A percentile compares a stretch with the other conserved stretches of the same genome.
These are phyloP conservation scores for Pituophis catenifer DNA, from an alignment of 2,113 vertebrate species.

Conservation along the genomic window DNA sequence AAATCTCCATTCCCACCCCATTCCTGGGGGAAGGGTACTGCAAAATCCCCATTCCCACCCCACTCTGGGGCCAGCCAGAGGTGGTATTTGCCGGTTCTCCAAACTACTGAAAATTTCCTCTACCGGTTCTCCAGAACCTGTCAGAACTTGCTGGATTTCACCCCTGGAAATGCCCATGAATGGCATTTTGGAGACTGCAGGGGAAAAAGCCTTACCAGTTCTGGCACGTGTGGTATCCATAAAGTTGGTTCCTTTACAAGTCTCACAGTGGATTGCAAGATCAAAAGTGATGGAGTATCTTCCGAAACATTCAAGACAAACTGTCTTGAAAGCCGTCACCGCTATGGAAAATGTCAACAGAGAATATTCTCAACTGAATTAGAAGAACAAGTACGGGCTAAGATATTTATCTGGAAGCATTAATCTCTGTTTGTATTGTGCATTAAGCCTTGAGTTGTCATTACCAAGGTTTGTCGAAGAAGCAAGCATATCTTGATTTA, in stretches of 20 bases:
- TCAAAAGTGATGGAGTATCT: rapidly evolving
- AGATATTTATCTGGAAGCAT: background rate
- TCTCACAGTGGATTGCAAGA: background rate
- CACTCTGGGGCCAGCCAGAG: too few relatives aligned
- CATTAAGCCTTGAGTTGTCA: background rate
- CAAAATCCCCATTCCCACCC: too few relatives aligned
- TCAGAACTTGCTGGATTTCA: too few relatives aligned
- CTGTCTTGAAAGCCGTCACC: background rate
- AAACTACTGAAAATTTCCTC: too few relatives aligned
- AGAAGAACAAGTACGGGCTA: background rate
- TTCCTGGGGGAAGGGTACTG: too few relatives aligned
- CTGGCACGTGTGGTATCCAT: background rate
- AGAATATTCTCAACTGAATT: background rate
- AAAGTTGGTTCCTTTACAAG: background rate
- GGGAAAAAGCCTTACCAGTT: background rate
- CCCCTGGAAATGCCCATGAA: slow-evolving; percentile 51
- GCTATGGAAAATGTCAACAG: background rate
- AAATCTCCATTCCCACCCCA: too few relatives aligned
- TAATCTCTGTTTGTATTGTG: background rate
- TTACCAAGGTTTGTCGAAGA: background rate
- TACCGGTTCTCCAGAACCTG: too few relatives aligned
- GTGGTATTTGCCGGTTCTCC: too few relatives aligned
- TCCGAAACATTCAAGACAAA: background rate
- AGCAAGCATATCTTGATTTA: background rate
- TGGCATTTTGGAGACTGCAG: slow-evolving; percentile 43